Base-by-base conservation (phyloP, 1,140 invertebrate species). In the Micrasema minimum region DNA sequence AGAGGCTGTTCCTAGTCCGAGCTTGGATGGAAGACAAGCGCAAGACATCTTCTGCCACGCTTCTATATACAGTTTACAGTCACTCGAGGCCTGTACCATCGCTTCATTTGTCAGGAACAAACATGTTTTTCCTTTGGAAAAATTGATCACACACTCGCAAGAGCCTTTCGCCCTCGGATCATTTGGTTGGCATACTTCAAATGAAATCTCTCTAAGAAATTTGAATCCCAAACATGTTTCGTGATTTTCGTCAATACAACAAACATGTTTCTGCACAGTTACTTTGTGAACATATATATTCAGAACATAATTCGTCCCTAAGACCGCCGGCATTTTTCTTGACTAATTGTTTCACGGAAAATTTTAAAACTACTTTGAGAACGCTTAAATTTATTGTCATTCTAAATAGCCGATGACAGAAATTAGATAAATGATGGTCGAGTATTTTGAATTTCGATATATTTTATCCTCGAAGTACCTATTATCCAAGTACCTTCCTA, bases 241-340 rank as follows among this genome's bases (percentile, higher is more conserved):
- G 59, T 64, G 59, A 7, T 64, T 64, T 11, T 46, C 41, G 22
- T 64, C 59, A 12, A 64, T 64, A 23, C 59, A 64, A 14, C 59
- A 64, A 31, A 64, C 23, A 10, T 64, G 59, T 26, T 64, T 64
- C 26, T 31, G 43, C 41, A 64, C 43, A 12, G 9, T 64, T 12
- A 64, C 45, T 3, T 46, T 64, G 22, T 64, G 41, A n/a, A 64
- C 45, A 2, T 64, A 64, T 11, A 64, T 46, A 23, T 64, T 46
- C n/a, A 64, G 14, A 14, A 64, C 59, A 41, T 64, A 64, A 23
- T 64, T 64, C 9, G 16, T 26, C 3, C 43, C 59, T 0, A 18
- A 12, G 2, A 43, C 22, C 5, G 14, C 37, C 6, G 55, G 9
- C 55, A 59, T 59, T 31, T 55, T 7, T 4, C 3, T 31, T 31